phyloP scores from a whole-genome alignment of 1,140 invertebrate genomes.

The Piezodorus guildinii region DNA sequence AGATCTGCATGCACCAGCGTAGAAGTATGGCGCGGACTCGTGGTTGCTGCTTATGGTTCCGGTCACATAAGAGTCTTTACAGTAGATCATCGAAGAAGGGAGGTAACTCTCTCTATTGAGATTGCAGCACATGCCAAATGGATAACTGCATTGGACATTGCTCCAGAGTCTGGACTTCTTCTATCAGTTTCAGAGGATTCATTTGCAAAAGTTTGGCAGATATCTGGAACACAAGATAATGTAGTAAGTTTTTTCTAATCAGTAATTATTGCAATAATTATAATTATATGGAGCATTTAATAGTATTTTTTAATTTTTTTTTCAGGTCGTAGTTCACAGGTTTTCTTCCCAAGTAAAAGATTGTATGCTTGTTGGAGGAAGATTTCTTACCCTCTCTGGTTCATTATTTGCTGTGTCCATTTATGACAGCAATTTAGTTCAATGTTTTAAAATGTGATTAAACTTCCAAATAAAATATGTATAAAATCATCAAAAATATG shows the following conservation, averaged over 20 bases:
- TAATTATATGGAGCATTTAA: too few species aligned
- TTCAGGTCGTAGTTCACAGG: slow-evolving; percentile 26
- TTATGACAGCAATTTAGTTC: slow-evolving; percentile 30
- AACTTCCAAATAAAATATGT: too few species aligned
- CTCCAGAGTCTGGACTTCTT: slow-evolving; percentile 34
- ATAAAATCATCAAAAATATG: too few species aligned
- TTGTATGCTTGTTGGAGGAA: slow-evolving; percentile 30
- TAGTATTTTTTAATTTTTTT: slow-evolving; percentile 18
- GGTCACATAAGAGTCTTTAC: slow-evolving; percentile 38
- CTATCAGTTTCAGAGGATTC: slow-evolving; percentile 39
- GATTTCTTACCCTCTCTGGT: slow-evolving; percentile 30
- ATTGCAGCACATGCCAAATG: slow-evolving; percentile 38
- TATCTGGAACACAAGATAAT: slow-evolving; percentile 27
- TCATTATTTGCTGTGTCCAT: slow-evolving; percentile 30
- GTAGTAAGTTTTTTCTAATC: slow-evolving; percentile 20
- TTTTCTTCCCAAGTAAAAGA: slow-evolving; percentile 29
- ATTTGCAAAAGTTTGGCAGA: slow-evolving; percentile 37
- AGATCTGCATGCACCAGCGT: slow-evolving; percentile 29
- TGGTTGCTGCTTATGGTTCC: slow-evolving; percentile 37
- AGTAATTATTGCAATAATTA: too few species aligned
- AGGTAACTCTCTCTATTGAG: slow-evolving; percentile 34
- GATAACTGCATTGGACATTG: slow-evolving; percentile 38
- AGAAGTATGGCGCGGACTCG: slow-evolving; percentile 28
- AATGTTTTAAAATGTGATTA: slow-evolving; percentile 28
- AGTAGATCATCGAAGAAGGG: slow-evolving; percentile 17